These are phyloP conservation scores for Pluvianellus socialis DNA, from an alignment of 2,113 vertebrate species.

Conservation along the genomic window DNA sequence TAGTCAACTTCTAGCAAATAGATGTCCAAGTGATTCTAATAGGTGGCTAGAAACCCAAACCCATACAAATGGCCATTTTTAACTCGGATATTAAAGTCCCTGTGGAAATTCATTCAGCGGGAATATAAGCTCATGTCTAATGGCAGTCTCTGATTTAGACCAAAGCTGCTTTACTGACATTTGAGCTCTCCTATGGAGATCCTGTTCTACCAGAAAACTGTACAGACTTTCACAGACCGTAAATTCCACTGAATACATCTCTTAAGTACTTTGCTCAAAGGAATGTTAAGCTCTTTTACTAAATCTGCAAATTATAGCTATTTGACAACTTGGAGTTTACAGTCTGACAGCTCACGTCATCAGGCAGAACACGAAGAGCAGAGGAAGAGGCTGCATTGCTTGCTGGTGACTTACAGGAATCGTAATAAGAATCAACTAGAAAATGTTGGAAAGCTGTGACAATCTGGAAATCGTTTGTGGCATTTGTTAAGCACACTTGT, in stretches of 20 bases:
- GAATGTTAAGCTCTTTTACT: constrained; percentile 48
- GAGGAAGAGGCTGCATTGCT: neutral
- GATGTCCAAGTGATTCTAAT: neutral
- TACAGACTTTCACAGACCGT: neutral
- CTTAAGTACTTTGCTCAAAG: constrained; percentile 41
- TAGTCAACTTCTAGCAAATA: neutral
- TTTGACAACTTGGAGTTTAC: constrained; percentile 33
- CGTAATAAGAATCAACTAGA: neutral
- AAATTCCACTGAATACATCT: neutral
- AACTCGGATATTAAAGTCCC: neutral
- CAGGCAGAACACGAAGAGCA: neutral
- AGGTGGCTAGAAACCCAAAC: neutral
- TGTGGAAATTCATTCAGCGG: neutral
- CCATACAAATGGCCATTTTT: neutral
- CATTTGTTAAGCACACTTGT: neutral
- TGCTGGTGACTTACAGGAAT: neutral
- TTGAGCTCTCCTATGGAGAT: neutral
- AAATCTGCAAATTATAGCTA: constrained; percentile 33
- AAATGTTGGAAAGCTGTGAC: constrained; percentile 1
- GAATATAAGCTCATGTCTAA: neutral
- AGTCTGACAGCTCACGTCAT: constrained; percentile 44
- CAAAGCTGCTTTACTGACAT: constrained; percentile 25
- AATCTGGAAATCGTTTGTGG: neutral
- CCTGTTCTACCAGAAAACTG: neutral
- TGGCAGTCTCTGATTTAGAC: neutral